Percentiles rank a stretch among this genome's conserved stretches.
Conservation (phyloP, 2,113 vertebrate species). For the Neodontobutis hainanensis region DNA sequence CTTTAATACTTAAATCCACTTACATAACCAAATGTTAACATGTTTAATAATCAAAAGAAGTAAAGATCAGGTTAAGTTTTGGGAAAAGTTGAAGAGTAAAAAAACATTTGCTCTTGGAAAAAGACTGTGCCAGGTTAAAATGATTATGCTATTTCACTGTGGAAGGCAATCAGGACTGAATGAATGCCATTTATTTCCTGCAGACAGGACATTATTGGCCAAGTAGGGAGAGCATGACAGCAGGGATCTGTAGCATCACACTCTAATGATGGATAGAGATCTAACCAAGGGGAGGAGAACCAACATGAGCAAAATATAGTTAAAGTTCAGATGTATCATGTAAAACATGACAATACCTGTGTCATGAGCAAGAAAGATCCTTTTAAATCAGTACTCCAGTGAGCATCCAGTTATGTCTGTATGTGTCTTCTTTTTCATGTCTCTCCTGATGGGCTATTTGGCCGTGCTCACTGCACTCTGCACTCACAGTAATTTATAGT, state of each 20-base stretch:
- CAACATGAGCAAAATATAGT: background rate
- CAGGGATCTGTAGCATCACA: slow-evolving; percentile 16
- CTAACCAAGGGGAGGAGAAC: background rate
- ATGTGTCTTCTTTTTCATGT: slow-evolving; percentile 7
- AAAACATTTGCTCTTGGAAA: slow-evolving; percentile 18
- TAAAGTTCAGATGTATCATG: background rate
- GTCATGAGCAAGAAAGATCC: background rate
- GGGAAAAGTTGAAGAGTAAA: slow-evolving; percentile 18
- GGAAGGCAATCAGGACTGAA: slow-evolving; percentile 64
- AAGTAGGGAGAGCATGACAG: slow-evolving; percentile 38
- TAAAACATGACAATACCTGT: background rate
- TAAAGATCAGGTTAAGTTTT: slow-evolving; percentile 17
- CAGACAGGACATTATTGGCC: slow-evolving; percentile 50
- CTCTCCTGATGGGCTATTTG: slow-evolving; percentile 23
- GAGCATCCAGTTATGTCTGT: slow-evolving; percentile 5
- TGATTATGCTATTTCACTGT: slow-evolving; percentile 54
- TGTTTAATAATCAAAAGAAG: slow-evolving; percentile 10
- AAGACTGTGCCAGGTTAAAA: slow-evolving; percentile 46
- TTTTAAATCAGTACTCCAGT: background rate
- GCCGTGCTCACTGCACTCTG: slow-evolving; percentile 24
- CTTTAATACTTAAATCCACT: background rate
- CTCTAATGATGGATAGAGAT: slow-evolving; percentile 21
- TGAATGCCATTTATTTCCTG: slow-evolving; percentile 67
- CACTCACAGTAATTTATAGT: slow-evolving; percentile 33
- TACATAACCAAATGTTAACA: slow-evolving; percentile 7